A percentile compares a stretch with the other conserved stretches of the same genome.
Conservation (phyloP, 2,797 vertebrate genomes). For the Chelmon rostratus region DNA sequence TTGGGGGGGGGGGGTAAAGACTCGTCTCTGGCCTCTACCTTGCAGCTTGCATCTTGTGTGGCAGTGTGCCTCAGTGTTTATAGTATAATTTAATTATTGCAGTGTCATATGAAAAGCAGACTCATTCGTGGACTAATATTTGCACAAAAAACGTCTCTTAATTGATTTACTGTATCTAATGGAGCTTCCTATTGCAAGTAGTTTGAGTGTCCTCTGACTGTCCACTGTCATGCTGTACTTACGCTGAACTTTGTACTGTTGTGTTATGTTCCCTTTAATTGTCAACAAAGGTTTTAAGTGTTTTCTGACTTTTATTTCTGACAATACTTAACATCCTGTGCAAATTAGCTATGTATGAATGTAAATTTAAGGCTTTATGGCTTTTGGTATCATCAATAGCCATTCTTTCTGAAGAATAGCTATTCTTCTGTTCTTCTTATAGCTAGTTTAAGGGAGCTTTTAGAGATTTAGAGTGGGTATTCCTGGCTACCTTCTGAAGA, state of each 20-base stretch:
- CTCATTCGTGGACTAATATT: neutral
- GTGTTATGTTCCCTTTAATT: too few relatives aligned
- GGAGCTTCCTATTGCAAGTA: neutral
- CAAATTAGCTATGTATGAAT: neutral
- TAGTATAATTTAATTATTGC: neutral
- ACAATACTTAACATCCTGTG: neutral
- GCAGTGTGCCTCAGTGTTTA: neutral
- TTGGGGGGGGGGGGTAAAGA: neutral
- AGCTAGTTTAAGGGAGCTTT: neutral
- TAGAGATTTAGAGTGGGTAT: neutral
- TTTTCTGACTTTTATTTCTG: too few relatives aligned
- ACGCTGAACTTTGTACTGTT: neutral
- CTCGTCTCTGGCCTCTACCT: neutral
- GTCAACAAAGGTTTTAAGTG: too few relatives aligned
- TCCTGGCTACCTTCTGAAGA: neutral
- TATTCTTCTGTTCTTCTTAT: too few relatives aligned
- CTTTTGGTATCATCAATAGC: neutral
- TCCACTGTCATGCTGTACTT: neutral
- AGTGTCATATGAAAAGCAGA: constrained; percentile 7
- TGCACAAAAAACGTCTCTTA: neutral
- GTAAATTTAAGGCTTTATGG: neutral
- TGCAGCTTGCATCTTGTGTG: constrained; percentile 6
- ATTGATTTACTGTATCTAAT: too few relatives aligned
- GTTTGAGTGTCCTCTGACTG: too few relatives aligned
- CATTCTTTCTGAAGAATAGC: neutral